Evolutionary conservation across 2,113 vertebrate species (phyloP).

Genomic region (Hypomesus transpacificus): DNA sequence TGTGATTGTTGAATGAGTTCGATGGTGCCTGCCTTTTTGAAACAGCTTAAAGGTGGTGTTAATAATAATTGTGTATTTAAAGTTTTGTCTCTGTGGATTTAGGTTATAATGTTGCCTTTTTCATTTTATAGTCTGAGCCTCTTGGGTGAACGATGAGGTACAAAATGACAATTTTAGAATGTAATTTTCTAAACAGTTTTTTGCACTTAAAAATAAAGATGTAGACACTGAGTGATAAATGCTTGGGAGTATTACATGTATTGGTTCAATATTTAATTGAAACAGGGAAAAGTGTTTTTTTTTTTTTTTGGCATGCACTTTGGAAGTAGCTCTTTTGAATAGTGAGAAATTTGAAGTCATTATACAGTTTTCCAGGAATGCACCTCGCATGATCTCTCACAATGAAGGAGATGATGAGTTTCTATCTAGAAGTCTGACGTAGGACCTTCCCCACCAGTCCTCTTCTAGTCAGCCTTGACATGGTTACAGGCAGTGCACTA

Average conservation of each 20-base stretch:
- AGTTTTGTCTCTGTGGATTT: neutral
- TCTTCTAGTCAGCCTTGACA: too few species aligned
- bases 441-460: too few species aligned
- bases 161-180: conserved; percentile 49
- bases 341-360: too few species aligned
- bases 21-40: too few species aligned
- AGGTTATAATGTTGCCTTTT: conserved; percentile 12
- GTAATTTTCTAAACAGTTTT: conserved; percentile 50
- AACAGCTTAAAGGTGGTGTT: neutral
- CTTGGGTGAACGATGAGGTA: conserved; percentile 40
- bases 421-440: too few species aligned
- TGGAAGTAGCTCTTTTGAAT: neutral
- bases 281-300: conserved; percentile 1
- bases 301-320: neutral
- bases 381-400: too few species aligned
- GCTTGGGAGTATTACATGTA: conserved; percentile 35
- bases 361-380: too few species aligned
- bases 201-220: conserved; percentile 35
- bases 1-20: too few species aligned
- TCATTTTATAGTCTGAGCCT: conserved; percentile 11
- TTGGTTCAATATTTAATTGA: conserved; percentile 56
- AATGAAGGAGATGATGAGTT: too few species aligned
- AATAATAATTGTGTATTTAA: neutral
- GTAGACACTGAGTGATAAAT: conserved; percentile 45
- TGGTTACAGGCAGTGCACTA: too few species aligned